Base-by-base conservation (phyloP, 2,888 invertebrate species). In the Hirtodrosophila histrioides region DNA sequence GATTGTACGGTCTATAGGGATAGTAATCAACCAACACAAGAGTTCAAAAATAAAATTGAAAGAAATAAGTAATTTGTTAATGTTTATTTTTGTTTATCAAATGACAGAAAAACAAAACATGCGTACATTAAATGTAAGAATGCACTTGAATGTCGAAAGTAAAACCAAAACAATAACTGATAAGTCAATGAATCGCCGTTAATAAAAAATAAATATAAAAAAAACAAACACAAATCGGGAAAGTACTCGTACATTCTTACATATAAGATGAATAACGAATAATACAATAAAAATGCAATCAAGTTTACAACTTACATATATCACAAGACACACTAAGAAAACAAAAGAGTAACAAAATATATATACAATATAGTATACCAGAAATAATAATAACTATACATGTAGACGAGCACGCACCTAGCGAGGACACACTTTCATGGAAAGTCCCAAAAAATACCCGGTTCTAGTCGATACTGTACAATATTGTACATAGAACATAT, bases 221-320 rank as follows among this genome's bases (percentile, higher is more conserved):
- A 17, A 49, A 45, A 41, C 3, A 27, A n/a, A 4, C 31, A 48
- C 17, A 17, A 49, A 40, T 57, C 57, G 40, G 39, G 8, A n/a
- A 58, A 58, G 31, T 39, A 29, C 31, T 66, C 41, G 17, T 43
- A 35, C 39, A 37, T 24, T 43, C n/a, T 57, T 35, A 50, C n/a
- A 44, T 31, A 31, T 56, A 58, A 57, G 53, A 64, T 49, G 11
- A 33, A 61, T 45, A 69, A 74, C 62, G 53, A 64, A 57, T 56
- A 57, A 66, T 75, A 81, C 79, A 85, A 85, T 78, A 82, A 77
- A 68, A 78, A 79, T 77, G 69, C 86, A 82, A 82, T 82, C 86
- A 82, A 80, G 64, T 78, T 86, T 80, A 82, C 70, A 78, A 62
- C 51, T 50, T 54, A 70, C 40, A 75, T 61, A 61, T 67, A 67